A percentile compares a stretch with the other conserved stretches of the same genome.
Conservation (phyloP, 2,113 vertebrate genomes). For the Chionomys nivalis region DNA sequence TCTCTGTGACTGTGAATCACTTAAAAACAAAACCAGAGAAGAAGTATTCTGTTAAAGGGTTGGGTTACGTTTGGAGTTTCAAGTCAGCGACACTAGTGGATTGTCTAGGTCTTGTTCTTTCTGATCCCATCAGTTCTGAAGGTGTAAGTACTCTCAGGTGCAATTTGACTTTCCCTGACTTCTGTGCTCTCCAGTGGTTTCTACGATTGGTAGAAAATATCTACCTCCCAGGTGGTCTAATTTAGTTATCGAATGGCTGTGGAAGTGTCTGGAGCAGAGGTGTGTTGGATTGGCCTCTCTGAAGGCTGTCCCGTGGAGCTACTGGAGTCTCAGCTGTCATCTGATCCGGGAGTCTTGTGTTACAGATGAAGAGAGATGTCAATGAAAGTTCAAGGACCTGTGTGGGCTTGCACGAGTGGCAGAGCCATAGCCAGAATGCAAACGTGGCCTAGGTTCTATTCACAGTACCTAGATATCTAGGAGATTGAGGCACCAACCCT, state of each 20-base stretch:
- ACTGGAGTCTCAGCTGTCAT: background rate
- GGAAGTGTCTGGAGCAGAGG: rapidly evolving
- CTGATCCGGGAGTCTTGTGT: background rate
- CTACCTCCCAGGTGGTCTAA: background rate
- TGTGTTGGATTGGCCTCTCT: background rate
- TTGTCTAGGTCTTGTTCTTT: background rate
- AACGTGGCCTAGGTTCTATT: background rate
- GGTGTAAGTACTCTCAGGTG: background rate
- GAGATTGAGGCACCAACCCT: rapidly evolving
- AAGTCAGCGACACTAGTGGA: background rate
- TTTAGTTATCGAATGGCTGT: background rate
- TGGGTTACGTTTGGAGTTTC: background rate
- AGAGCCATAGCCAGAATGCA: background rate
- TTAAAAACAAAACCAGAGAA: background rate
- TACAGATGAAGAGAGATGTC: slow-evolving; percentile 7
- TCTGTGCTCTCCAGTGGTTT: background rate
- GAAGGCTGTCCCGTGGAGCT: background rate
- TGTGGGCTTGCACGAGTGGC: background rate
- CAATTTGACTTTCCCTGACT: background rate
- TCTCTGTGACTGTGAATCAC: background rate
- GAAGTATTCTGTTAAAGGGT: background rate
- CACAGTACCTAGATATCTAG: background rate
- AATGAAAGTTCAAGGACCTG: background rate
- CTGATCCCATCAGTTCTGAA: background rate
- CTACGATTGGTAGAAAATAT: rapidly evolving